phyloP scores from a whole-genome alignment of 2,113 vertebrate species.

The Amazona vittata region DNA sequence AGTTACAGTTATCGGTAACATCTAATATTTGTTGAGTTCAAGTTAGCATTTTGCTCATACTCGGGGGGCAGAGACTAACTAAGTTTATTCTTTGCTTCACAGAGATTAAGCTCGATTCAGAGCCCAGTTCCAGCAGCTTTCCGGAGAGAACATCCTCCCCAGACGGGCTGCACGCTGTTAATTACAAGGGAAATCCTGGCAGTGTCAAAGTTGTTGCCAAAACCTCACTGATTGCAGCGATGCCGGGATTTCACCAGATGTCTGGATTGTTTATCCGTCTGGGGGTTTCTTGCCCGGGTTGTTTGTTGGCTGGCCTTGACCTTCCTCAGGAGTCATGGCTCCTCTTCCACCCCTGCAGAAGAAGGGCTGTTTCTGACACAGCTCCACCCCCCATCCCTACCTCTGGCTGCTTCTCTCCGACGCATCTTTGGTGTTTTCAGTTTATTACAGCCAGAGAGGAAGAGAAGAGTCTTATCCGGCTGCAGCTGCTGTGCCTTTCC shows the following conservation, averaged over 20 bases:
- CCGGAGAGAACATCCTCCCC: constrained; percentile 65
- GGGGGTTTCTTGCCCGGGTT: neutral
- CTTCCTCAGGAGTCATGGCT: neutral
- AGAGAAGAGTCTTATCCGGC: neutral
- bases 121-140: constrained; percentile 27
- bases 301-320: constrained; percentile 41
- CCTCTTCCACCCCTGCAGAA: neutral
- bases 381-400: neutral
- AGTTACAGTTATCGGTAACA: accelerated
- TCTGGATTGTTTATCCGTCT: constrained; percentile 48
- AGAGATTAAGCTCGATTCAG: neutral
- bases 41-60: neutral
- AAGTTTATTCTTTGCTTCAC: constrained; percentile 21
- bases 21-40: neutral
- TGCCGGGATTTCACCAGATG: constrained; percentile 53
- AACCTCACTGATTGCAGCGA: constrained; percentile 32
- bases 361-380: constrained; percentile 18
- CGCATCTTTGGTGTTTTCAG: neutral
- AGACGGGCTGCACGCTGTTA: constrained; percentile 42
- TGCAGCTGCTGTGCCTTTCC: neutral
- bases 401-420: neutral
- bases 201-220: constrained; percentile 40
- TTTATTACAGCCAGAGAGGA: neutral
- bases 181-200: constrained; percentile 71
- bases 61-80: neutral